Base-by-base conservation (phyloP, 2,113 vertebrate species). In the Ellobius talpinus region DNA sequence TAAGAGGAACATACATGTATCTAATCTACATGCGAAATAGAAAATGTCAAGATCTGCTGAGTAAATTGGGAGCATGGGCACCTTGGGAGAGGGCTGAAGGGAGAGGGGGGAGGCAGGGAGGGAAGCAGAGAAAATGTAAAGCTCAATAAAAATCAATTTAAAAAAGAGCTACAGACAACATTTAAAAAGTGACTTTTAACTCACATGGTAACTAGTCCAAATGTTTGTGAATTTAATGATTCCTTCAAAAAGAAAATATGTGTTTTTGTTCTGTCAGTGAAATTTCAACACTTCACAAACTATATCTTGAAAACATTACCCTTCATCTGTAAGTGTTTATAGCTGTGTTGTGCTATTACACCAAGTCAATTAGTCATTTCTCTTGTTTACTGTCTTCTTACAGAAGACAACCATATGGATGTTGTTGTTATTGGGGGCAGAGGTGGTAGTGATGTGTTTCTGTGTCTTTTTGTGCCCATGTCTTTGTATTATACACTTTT, bases 231-330 rank as follows among this genome's bases (percentile, higher is more conserved):
- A n/a, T 94, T 93, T n/a, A 89, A 9, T 68, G 12, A 68, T 88
- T 10, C 0, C 9, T 68, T 52, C 47, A 52, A 58, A 96, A 93
- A 82, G 24, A 79, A 14, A 74, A 61, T 84, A 47, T 45, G 29
- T 23, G 23, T 9, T 14, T 24, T 55, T 94, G 47, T 11, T 33
- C 4, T 87, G 5, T 91, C 50, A 94, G 7, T 16, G 14, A 82
- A 92, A 96, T 39, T 17, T 52, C 4, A 84, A 24, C 19, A 88
- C 21, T 91, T 94, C 61, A 77, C 79, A 92, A 90, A 65, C 61
- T 70, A 12, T 82, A 74, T 91, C 19, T 31, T 90, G 52, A 74
- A 31, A 31, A 87, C 16, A 89, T 10, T 12, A 76, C 91, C 3
- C 4, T 1, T 87, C 7, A 29, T 42, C 84, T 9, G 31, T 65